These are phyloP conservation scores for Cydia fagiglandana DNA, from an alignment of 1,140 invertebrate species.

Conservation along the genomic window DNA sequence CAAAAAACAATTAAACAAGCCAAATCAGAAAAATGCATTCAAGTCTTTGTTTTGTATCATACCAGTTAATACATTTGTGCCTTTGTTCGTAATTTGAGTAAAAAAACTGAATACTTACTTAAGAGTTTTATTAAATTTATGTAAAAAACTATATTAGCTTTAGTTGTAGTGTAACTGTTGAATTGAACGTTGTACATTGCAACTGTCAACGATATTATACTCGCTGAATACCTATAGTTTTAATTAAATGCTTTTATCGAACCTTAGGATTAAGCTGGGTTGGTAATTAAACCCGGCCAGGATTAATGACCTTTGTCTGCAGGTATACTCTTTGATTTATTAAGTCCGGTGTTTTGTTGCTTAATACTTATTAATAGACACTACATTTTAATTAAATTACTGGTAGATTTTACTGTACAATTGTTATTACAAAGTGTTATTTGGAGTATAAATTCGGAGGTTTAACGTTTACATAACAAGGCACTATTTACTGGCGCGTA, in stretches of 20 bases:
- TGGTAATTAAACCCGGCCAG: conserved; percentile 64
- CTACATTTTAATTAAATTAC: conserved; percentile 29
- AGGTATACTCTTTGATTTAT: conserved; percentile 65
- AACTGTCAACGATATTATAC: conserved; percentile 16
- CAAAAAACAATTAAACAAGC: no score
- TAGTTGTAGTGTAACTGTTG: no score
- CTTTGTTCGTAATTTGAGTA: no score
- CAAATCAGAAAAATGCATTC: no score
- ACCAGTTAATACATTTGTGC: no score
- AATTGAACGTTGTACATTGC: background rate
- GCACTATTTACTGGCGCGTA: conserved; percentile 11
- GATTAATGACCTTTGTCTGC: conserved; percentile 67
- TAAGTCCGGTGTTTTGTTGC: conserved; percentile 42
- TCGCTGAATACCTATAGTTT: conserved; percentile 48
- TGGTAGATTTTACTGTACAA: conserved; percentile 4
- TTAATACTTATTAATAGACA: conserved; percentile 31
- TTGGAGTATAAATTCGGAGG: background rate
- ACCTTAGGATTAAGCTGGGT: conserved; percentile 60
- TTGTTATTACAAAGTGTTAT: background rate
- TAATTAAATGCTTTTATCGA: conserved; percentile 70
- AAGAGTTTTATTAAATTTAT: no score
- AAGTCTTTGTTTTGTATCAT: no score
- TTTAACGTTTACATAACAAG: conserved; percentile 24
- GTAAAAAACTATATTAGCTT: no score
- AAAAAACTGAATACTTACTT: no score